Evolutionary conservation across 2,113 vertebrate species (phyloP).

Genomic region (Chloroceryle aenea): DNA sequence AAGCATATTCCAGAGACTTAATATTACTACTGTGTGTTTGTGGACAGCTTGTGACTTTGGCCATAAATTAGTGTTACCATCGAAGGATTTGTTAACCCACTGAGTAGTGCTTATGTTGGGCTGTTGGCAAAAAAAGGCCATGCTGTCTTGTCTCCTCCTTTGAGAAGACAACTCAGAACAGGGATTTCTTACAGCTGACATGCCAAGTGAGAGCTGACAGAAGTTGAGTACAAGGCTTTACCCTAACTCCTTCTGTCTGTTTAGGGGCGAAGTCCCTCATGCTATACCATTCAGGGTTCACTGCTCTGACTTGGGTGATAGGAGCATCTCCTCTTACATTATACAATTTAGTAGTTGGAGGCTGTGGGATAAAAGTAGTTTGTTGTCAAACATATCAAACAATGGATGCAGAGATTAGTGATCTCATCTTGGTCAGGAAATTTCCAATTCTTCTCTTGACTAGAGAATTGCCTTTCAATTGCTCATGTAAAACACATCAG

Average conservation of each 20-base stretch:
- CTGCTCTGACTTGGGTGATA: background rate
- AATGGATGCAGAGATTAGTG: background rate
- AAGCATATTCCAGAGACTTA: background rate
- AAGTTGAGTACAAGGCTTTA: background rate
- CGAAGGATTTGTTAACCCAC: background rate
- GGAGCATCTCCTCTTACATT: background rate
- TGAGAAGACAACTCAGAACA: background rate
- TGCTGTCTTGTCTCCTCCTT: background rate
- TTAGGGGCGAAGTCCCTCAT: background rate
- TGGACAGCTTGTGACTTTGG: background rate
- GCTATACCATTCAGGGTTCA: background rate
- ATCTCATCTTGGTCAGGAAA: background rate
- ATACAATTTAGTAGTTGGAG: background rate
- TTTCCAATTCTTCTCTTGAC: background rate
- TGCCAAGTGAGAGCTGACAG: background rate
- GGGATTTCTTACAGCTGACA: background rate
- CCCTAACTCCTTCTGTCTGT: background rate
- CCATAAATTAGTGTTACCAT: background rate
- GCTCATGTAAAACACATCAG: fast-evolving
- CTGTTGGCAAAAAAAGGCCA: background rate
- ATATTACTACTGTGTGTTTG: background rate
- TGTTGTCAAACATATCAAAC: background rate
- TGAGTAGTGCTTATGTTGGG: background rate
- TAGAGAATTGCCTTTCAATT: background rate
- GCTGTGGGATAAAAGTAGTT: background rate